Base-by-base conservation (phyloP, 2,888 invertebrate genomes). In the Petrophora chlorosata region DNA sequence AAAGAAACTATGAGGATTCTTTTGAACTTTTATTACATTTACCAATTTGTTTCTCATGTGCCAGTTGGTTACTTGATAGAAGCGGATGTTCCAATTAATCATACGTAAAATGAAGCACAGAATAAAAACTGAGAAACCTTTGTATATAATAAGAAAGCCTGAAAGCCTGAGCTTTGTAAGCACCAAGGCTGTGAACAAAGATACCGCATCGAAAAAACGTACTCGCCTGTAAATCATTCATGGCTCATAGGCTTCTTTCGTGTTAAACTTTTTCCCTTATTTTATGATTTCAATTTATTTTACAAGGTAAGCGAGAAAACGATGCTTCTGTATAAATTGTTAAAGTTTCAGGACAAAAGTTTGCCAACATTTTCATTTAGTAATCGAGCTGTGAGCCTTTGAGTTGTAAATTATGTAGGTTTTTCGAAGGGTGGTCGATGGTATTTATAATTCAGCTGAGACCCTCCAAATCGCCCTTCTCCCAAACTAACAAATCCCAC, bases 161-260 rank as follows among this genome's bases (percentile, higher is more conserved):
- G n/a, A n/a, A n/a, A n/a, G n/a, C n/a, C n/a, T n/a, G n/a, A n/a
- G n/a, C n/a, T n/a, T n/a, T n/a, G n/a, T n/a, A n/a, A n/a, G n/a
- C n/a, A n/a, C n/a, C n/a, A n/a, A n/a, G n/a, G n/a, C n/a, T n/a
- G n/a, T n/a, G n/a, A 19, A 19, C 19, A 19, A 19, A 7, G 7
- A 1, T 19, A 1, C 19, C 19, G 19, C 19, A 5, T 19, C 7
- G 7, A 19, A 19, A 19, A 5, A 19, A 19, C 4, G 19, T n/a
- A 23, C 23, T 3, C 32, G 32, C 15, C 46, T 47, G 52, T 69
- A 48, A 70, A 64, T 70, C 67, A 65, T 73, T 72, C 57, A 67
- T 61, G 61, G 58, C 32, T 36, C 56, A 59, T 46, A 56, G 53
- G 44, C 40, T 61, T 41, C 38, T 23, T 23, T 36, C 22, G 40